Percentiles rank a stretch among this genome's conserved stretches.
phyloP scores from a whole-genome alignment of 2,797 vertebrate species.

The Tiaroga cobitis region DNA sequence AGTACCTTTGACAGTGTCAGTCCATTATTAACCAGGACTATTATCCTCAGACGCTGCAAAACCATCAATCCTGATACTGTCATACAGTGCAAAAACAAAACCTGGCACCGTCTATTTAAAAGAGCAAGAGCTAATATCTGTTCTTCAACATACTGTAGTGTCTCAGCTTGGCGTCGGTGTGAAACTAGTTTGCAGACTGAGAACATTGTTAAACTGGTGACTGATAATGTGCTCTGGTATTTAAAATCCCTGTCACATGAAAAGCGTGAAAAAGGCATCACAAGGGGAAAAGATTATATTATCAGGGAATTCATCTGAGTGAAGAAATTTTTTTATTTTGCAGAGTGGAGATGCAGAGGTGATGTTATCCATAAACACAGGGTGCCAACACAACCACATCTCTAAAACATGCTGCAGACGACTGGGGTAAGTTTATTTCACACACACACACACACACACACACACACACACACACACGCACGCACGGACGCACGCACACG shows the following conservation, averaged over 20 bases:
- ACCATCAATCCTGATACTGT: background rate
- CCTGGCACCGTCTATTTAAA: slow-evolving; percentile 19
- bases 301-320: background rate
- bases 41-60: background rate
- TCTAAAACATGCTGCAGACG: slow-evolving; percentile 86
- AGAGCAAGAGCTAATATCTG: slow-evolving; percentile 36
- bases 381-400: slow-evolving; percentile 86
- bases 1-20: background rate
- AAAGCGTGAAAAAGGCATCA: background rate
- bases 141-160: slow-evolving; percentile 19
- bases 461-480: background rate
- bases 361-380: slow-evolving; percentile 86
- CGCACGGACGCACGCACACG: background rate
- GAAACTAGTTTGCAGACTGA: slow-evolving; percentile 12
- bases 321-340: slow-evolving; percentile 47
- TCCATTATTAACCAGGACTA: slow-evolving; percentile 34
- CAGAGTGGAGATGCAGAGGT: slow-evolving; percentile 86
- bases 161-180: slow-evolving; percentile 50
- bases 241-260: background rate
- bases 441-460: background rate
- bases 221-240: slow-evolving; percentile 18
- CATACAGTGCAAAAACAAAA: background rate
- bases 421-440: slow-evolving; percentile 80
- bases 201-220: background rate
- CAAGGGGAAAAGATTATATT: too few relatives aligned